Percentiles rank a stretch among this genome's conserved stretches.
Evolutionary conservation across 1,140 invertebrate genomes (phyloP).

Genomic region (Diorhabda carinulata): DNA sequence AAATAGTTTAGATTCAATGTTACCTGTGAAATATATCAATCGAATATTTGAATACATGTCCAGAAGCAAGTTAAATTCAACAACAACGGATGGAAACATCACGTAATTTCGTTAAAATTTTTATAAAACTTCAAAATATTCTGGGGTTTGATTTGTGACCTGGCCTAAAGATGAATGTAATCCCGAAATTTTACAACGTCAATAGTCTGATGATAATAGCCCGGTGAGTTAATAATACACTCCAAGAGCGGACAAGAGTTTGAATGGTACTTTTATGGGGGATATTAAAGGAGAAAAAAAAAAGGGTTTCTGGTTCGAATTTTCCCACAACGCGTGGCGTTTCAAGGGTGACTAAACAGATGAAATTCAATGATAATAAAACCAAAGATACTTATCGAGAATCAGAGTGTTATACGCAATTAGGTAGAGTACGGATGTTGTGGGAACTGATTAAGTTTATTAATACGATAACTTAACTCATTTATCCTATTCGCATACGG

Average conservation of each 20-base stretch:
- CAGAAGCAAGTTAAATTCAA: too few species aligned
- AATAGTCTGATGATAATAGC: conserved; percentile 4
- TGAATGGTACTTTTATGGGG: not conserved
- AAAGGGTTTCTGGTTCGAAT: conserved; percentile 8
- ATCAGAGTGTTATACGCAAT: not conserved
- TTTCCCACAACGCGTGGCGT: conserved; percentile 11
- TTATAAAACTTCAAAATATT: too few species aligned
- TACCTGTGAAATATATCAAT: too few species aligned
- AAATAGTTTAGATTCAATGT: too few species aligned
- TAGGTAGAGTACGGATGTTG: not conserved
- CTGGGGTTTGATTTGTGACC: too few species aligned
- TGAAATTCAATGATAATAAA: not conserved
- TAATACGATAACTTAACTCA: too few species aligned
- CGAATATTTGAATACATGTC: too few species aligned
- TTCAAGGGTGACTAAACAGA: conserved; percentile 8
- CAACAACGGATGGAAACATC: too few species aligned
- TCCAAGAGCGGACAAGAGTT: not conserved
- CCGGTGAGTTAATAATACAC: not conserved
- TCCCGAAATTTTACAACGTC: conserved; percentile 8
- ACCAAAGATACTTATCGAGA: conserved; percentile 6
- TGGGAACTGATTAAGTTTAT: conserved; percentile 3
- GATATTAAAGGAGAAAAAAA: not conserved
- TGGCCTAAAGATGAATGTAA: not conserved
- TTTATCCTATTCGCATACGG: too few species aligned
- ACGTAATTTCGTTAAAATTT: too few species aligned